A percentile compares a stretch with the other conserved stretches of the same genome.
phyloP scores from a whole-genome alignment of 2,797 vertebrate genomes.

The Microhierax caerulescens region DNA sequence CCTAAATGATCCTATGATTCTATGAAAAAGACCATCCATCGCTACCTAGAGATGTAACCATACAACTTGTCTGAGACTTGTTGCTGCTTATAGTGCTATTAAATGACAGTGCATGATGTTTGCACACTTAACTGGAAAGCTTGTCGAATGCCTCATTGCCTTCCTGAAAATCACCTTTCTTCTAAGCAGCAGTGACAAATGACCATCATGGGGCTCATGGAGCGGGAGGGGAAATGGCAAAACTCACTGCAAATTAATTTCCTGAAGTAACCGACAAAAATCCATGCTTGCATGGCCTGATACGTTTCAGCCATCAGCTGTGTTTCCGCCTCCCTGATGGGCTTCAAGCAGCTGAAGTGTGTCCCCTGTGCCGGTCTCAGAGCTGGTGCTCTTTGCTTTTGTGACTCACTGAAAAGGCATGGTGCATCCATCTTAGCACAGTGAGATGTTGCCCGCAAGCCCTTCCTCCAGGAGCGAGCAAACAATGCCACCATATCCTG shows the following conservation, averaged over 20 bases:
- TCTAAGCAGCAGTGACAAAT: constrained; percentile 15
- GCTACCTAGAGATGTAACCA: neutral
- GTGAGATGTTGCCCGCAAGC: accelerated
- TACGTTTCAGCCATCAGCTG: neutral
- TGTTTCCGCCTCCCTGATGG: neutral
- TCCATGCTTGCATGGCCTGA: neutral
- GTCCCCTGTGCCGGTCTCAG: neutral
- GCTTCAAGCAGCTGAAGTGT: neutral
- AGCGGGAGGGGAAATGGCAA: neutral
- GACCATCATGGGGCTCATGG: neutral
- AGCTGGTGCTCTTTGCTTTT: neutral
- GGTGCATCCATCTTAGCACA: neutral
- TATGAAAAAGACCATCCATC: neutral
- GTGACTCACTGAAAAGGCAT: neutral
- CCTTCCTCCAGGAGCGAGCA: neutral
- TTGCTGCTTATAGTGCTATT: neutral
- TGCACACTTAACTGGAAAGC: constrained; percentile 11
- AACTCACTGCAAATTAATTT: constrained; percentile 20
- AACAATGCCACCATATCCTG: accelerated
- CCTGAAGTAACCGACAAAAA: neutral
- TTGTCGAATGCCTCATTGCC: constrained; percentile 44
- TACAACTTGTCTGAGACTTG: neutral
- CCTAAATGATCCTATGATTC: too few species aligned
- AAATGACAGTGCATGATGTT: neutral
- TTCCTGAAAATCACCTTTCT: neutral